Conservation (phyloP, 2,797 vertebrate genomes). For the Urocyon cinereoargenteus region DNA sequence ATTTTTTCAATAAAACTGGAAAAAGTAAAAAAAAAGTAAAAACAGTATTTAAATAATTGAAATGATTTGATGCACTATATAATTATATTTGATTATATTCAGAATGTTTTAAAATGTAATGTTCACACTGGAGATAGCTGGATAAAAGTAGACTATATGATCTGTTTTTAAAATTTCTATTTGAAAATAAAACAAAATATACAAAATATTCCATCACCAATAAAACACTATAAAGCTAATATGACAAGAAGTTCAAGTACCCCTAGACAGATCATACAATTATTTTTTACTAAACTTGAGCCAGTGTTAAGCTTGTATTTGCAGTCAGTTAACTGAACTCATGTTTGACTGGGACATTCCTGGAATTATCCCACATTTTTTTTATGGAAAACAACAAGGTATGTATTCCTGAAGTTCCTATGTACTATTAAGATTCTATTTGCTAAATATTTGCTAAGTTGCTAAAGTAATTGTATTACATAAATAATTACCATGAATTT, state of each 20-base stretch:
- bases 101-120: neutral
- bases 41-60: neutral
- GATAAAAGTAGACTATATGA: neutral
- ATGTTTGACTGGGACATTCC: neutral
- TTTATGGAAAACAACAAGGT: neutral
- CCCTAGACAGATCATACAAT: neutral
- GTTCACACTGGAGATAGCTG: neutral
- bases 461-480: neutral
- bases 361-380: neutral
- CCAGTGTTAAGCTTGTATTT: neutral
- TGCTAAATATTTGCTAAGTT: neutral
- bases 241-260: neutral
- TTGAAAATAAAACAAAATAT: neutral
- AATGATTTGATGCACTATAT: neutral
- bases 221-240: neutral
- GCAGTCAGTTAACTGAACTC: neutral
- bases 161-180: neutral
- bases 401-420: neutral
- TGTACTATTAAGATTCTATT: neutral
- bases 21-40: neutral
- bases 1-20: neutral
- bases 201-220: neutral
- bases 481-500: neutral
- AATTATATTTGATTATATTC: neutral
- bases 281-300: neutral